Evolutionary conservation across 2,888 invertebrate genomes (phyloP).

Genomic region (Hypsopygia costalis): DNA sequence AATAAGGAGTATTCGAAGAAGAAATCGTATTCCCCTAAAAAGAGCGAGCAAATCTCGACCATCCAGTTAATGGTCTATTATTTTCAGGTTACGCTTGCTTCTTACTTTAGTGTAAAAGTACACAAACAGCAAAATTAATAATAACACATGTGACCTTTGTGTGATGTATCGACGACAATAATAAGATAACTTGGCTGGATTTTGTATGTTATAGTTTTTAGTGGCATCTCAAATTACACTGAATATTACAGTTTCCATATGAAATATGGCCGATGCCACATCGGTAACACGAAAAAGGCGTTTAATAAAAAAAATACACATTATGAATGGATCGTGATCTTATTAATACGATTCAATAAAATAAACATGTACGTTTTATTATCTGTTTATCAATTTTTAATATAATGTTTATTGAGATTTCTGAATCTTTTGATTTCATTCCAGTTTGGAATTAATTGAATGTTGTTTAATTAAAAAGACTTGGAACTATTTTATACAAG

Average conservation of each 20-base stretch:
- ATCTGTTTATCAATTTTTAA: too few relatives aligned
- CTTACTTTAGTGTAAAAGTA: too few relatives aligned
- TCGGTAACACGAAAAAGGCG: slow-evolving; percentile 52
- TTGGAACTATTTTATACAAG: too few relatives aligned
- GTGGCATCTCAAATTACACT: slow-evolving; percentile 52
- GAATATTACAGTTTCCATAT: slow-evolving; percentile 53
- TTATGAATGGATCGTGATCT: slow-evolving; percentile 19
- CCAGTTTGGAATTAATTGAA: not conserved
- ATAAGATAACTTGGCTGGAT: slow-evolving; percentile 1
- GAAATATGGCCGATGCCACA: slow-evolving; percentile 41
- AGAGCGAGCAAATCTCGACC: too few relatives aligned
- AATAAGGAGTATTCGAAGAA: too few relatives aligned
- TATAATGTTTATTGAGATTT: not conserved
- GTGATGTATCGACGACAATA: not conserved
- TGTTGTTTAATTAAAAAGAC: too few relatives aligned
- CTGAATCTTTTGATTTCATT: not conserved
- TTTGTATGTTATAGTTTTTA: not conserved
- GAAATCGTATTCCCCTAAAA: too few relatives aligned
- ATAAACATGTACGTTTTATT: slow-evolving; percentile 11
- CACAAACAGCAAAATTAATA: too few relatives aligned
- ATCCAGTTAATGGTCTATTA: too few relatives aligned
- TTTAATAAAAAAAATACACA: slow-evolving; percentile 19
- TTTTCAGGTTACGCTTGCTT: too few relatives aligned
- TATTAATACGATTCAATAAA: slow-evolving; percentile 28
- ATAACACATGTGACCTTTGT: too few relatives aligned